Conservation (phyloP, 2,113 vertebrate species). For the Chloropsis hardwickii region DNA sequence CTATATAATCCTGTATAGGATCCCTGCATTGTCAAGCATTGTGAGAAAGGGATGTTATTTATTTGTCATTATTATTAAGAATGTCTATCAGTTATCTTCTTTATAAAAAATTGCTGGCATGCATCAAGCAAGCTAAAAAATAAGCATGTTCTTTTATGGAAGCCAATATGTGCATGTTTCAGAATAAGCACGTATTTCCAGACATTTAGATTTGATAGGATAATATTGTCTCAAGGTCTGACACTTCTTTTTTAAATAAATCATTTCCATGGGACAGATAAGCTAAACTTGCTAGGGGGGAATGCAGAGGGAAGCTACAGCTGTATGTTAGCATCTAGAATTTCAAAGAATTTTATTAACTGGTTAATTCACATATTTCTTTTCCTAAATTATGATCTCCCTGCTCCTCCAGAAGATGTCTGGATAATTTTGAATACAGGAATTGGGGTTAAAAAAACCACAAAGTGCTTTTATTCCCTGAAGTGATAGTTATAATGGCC, state of each 20-base stretch:
- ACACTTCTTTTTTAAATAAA: slow-evolving; percentile 12
- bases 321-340: background rate
- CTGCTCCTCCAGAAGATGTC: background rate
- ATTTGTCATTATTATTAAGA: slow-evolving; percentile 42
- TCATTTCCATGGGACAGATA: background rate
- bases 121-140: background rate
- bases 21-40: slow-evolving; percentile 2
- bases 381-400: background rate
- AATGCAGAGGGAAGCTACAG: background rate
- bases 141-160: background rate
- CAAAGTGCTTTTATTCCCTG: background rate
- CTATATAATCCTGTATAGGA: slow-evolving; percentile 13
- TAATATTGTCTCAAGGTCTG: slow-evolving; percentile 31
- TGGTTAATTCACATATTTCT: background rate
- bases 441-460: background rate
- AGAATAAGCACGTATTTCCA: background rate
- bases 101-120: background rate
- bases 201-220: slow-evolving; percentile 3
- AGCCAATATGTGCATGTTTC: background rate
- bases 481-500: background rate
- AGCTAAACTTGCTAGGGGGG: background rate
- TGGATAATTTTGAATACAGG: background rate
- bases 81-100: slow-evolving; percentile 8
- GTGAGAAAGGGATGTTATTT: slow-evolving; percentile 28
- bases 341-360: background rate